Conservation (phyloP, 2,113 vertebrate genomes). For the Psittacula cyanocephala region DNA sequence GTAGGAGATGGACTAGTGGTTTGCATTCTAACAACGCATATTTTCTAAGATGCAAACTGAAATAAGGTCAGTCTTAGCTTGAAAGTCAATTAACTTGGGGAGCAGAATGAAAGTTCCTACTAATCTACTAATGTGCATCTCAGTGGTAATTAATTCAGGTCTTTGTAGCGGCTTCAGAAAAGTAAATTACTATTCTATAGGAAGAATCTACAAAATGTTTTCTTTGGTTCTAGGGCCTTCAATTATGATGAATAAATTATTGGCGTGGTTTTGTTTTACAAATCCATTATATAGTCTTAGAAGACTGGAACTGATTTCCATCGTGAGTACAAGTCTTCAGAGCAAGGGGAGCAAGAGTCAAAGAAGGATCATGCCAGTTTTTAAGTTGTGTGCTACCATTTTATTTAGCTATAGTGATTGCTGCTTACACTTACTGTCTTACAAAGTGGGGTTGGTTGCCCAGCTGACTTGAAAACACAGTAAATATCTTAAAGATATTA, state of each 20-base stretch:
- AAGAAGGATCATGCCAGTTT: not conserved
- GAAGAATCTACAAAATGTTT: not conserved
- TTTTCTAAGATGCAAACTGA: not conserved
- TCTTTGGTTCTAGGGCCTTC: not conserved
- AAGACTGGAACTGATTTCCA: not conserved
- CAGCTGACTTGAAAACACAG: not conserved
- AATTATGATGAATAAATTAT: slow-evolving; percentile 38
- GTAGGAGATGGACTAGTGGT: not conserved
- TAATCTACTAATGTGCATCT: slow-evolving; percentile 50
- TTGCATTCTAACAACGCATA: not conserved
- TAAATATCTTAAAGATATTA: not conserved
- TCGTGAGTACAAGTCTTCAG: not conserved
- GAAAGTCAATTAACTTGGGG: slow-evolving; percentile 56
- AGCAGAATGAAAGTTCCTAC: slow-evolving; percentile 15
- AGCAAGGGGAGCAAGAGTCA: not conserved
- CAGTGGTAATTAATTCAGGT: slow-evolving; percentile 53
- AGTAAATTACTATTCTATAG: slow-evolving; percentile 30
- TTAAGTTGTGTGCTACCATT: not conserved
- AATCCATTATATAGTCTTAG: not conserved
- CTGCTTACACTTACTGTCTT: not conserved
- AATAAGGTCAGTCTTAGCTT: not conserved
- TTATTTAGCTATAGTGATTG: not conserved
- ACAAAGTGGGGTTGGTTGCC: not conserved
- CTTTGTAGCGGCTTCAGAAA: slow-evolving; percentile 41
- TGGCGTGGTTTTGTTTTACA: slow-evolving; percentile 8